Evolutionary conservation across 2,888 invertebrate species (phyloP).

Genomic region (Stenoptilia bipunctidactyla): DNA sequence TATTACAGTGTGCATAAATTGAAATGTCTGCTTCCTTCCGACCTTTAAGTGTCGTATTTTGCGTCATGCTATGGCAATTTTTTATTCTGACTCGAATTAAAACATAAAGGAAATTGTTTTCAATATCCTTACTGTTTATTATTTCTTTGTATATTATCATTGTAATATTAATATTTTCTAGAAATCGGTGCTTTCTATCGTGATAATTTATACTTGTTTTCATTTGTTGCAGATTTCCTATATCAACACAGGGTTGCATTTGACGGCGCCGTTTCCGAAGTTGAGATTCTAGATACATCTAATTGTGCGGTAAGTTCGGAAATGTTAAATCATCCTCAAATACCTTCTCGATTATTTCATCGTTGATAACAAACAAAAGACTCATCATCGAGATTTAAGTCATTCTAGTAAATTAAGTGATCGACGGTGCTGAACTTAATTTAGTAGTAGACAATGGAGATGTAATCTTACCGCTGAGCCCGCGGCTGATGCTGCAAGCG

Average conservation of each 20-base stretch:
- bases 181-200: slow-evolving; percentile 4
- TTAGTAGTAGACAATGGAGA: slow-evolving; percentile 62
- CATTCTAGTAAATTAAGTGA: slow-evolving; percentile 33
- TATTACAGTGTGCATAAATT: slow-evolving; percentile 12
- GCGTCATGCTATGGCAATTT: slow-evolving; percentile 20
- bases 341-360: too few relatives aligned
- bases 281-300: slow-evolving; percentile 84
- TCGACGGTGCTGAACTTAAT: slow-evolving; percentile 48
- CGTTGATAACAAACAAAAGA: too few relatives aligned
- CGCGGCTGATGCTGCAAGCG: slow-evolving; percentile 32
- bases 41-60: slow-evolving; percentile 27
- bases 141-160: too few relatives aligned
- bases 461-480: slow-evolving; percentile 43
- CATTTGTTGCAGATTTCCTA: slow-evolving; percentile 80
- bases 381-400: too few relatives aligned
- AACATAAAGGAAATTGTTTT: slow-evolving; percentile 25
- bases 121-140: slow-evolving; percentile 6
- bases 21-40: slow-evolving; percentile 36
- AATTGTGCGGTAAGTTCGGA: slow-evolving; percentile 79
- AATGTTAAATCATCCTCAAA: neutral
- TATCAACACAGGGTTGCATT: slow-evolving; percentile 84
- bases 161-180: too few relatives aligned
- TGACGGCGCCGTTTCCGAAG: slow-evolving; percentile 82
- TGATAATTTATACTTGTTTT: slow-evolving; percentile 1
- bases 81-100: slow-evolving; percentile 20